Base-by-base conservation (phyloP, 2,888 invertebrate genomes). In the Campoplex nolae region DNA sequence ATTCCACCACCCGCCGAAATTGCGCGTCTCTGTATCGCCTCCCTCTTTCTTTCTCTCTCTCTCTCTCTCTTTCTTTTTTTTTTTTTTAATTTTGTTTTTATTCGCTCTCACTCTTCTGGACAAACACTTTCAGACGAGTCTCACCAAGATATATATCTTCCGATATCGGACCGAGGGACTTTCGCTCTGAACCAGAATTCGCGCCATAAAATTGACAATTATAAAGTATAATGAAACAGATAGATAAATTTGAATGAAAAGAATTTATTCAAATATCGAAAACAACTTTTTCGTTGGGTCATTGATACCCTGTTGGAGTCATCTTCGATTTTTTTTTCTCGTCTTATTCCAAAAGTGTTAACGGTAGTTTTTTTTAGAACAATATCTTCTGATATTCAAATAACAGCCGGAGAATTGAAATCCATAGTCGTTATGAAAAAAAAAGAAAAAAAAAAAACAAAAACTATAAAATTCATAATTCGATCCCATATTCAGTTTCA, bases 1-100 rank as follows among this genome's bases (percentile, higher is more conserved):
- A 91, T 90, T 87, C 89, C 85, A 85, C 74, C 83, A 76, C 70
- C 82, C 56, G 56, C 75, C 84, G 62, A 84, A 88, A 83, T 81
- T 86, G 9, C 48, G 35, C 54, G 67, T 73, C 73, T 79, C 77
- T 56, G 70, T 58, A 68, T 56, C 23, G 23, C 23, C 35, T 76
- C 73, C n/a, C 56, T 67, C 58, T 62, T 71, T 45, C 28, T 70
- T 42, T 51, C 81, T 38, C 71, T 48, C 54, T 65, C 23, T 23
- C 23, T 23, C 23, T 23, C 23, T 23, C 23, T 23, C 23, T 23
- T 23, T 23, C 0, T 23, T 23, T 23, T 23, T 23, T 23, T 23
- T 16, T 38, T n/a, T n/a, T n/a, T n/a, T n/a, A n/a, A n/a, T n/a
- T n/a, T n/a, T n/a, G n/a, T n/a, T n/a, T 23, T 38, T 16, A 28